Evolutionary conservation across 2,113 vertebrate species (phyloP).

Genomic region (Platycercus adscitus): DNA sequence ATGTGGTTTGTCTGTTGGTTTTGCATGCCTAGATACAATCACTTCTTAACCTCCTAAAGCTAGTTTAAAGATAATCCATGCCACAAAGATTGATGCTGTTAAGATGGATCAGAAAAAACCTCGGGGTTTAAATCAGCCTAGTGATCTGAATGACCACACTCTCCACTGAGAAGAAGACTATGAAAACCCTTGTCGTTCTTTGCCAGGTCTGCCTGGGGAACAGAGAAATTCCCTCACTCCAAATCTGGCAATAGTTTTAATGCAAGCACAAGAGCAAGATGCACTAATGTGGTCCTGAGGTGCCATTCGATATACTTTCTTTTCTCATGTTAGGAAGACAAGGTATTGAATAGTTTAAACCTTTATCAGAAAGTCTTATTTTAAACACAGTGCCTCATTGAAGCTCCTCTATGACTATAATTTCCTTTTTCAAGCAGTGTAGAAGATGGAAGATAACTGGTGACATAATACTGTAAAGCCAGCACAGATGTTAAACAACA

Average conservation of each 20-base stretch:
- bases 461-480: neutral
- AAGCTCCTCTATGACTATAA: neutral
- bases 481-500: neutral
- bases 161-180: neutral
- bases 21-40: neutral
- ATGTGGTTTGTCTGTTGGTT: neutral
- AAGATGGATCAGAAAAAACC: neutral
- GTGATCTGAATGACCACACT: neutral
- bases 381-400: neutral
- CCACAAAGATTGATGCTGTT: neutral
- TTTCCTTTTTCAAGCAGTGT: neutral
- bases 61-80: neutral
- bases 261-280: neutral
- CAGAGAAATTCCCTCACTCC: neutral
- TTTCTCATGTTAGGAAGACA: neutral
- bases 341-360: neutral
- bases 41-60: neutral
- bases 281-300: accelerated
- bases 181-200: neutral
- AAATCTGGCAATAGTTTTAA: accelerated
- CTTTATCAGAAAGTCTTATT: neutral
- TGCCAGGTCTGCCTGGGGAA: neutral
- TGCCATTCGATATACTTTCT: neutral
- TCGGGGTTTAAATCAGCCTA: neutral
- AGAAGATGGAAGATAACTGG: neutral